Base-by-base conservation (phyloP, 2,113 vertebrate species). In the Platichthys stellatus region DNA sequence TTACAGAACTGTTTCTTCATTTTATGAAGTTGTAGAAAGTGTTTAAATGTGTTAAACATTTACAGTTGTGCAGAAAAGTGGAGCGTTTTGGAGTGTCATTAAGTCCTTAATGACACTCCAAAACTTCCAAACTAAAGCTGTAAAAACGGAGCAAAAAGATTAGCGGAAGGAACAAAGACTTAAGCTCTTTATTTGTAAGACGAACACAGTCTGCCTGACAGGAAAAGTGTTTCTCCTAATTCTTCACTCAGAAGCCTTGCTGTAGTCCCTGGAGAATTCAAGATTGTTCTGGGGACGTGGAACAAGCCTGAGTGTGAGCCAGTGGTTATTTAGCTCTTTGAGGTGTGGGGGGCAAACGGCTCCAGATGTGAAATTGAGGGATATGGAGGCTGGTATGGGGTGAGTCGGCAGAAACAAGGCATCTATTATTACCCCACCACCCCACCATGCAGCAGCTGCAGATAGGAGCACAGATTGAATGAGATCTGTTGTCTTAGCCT, bases 311-410 rank as follows among this genome's bases (percentile, higher is more conserved):
- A 12, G 1, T 74, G 56, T 31, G 67, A 86, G 56, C 14, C 5
- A 71, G 75, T 68, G 70, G 81, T 86, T 76, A 86, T 86, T 90
- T 83, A 68, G 81, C 83, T 85, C 78, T 88, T 81, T 85, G 85
- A 88, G 87, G 84, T 86, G 84, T 74, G 62, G 62, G 62, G 62
- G 81, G 76, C 86, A 89, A 90, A 79, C 56, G 72, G 79, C 87
- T 91, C 89, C 92, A 93, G 90, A 93, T 92, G 91, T 93, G 89
- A 88, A 84, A 86, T 79, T 84, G 81, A 88, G 76, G 78, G 73
- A 72, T 64, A 3, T 35, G 83, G 87, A 85, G 72, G 76, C 60
- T 12, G 78, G 73, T 78, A 63, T 65, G 76, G 84, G 85, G 81
- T 72, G 81, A 82, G 70, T 49, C 74, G 18, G 76, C 84, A 59